phyloP scores from a whole-genome alignment of 2,113 vertebrate genomes.

The Protomyctophum bolini region DNA sequence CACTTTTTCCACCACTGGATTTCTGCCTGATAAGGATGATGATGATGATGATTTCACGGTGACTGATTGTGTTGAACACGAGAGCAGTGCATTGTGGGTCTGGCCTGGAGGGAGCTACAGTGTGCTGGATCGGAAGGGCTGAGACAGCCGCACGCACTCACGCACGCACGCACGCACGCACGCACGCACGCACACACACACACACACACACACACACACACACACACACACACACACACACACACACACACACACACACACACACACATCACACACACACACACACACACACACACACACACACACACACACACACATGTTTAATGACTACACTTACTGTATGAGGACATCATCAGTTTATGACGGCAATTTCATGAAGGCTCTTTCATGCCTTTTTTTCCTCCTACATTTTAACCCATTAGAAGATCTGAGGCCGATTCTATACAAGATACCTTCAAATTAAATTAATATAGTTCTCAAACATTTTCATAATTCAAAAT shows the following conservation, averaged over 20 bases:
- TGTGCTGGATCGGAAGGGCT: slow-evolving; percentile 71
- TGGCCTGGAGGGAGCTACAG: slow-evolving; percentile 65
- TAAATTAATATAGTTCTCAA: no score
- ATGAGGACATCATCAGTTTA: no score
- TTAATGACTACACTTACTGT: no score
- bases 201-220: slow-evolving; percentile 5
- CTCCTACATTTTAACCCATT: no score
- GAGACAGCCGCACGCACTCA: slow-evolving; percentile 47
- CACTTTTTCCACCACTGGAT: no score
- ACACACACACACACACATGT: no score
- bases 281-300: neutral
- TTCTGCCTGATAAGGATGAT: neutral
- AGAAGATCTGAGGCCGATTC: no score
- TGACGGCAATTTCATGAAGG: no score
- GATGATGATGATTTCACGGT: slow-evolving; percentile 65
- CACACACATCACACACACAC: slow-evolving; percentile 3
- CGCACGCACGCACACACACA: slow-evolving; percentile 6
- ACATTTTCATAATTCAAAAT: no score
- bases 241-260: no score
- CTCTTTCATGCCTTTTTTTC: no score
- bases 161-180: slow-evolving; percentile 6
- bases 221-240: neutral
- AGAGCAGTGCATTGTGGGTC: slow-evolving; percentile 73
- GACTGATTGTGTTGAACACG: slow-evolving; percentile 65
- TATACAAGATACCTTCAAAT: no score